Evolutionary conservation across 2,797 vertebrate species (phyloP).

Genomic region (Cichlasoma orientale): DNA sequence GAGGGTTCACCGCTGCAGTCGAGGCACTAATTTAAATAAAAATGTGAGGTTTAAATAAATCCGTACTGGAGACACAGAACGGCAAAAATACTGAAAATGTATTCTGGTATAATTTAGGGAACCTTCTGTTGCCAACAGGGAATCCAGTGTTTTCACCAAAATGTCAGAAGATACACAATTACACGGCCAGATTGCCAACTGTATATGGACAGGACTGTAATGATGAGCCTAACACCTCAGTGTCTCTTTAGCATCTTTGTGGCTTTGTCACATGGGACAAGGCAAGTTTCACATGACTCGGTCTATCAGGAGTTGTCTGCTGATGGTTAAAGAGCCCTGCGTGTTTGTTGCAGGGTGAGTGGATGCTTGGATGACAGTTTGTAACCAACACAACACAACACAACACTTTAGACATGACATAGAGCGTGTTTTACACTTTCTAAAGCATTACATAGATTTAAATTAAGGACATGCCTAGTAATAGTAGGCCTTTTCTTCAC

Average conservation of each 20-base stretch:
- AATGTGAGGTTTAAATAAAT: constrained; percentile 43
- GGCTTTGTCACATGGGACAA: constrained; percentile 9
- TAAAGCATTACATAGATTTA: background rate
- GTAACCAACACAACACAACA: background rate
- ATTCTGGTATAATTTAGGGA: background rate
- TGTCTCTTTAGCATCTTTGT: constrained; percentile 32
- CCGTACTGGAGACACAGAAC: background rate
- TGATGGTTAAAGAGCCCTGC: constrained; percentile 29
- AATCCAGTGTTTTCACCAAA: background rate
- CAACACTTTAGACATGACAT: constrained; percentile 6
- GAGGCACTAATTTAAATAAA: constrained; percentile 39
- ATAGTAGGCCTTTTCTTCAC: background rate
- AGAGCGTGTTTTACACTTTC: background rate
- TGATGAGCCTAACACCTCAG: constrained; percentile 5
- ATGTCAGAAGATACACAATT: background rate
- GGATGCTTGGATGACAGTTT: constrained; percentile 56
- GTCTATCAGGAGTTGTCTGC: constrained; percentile 36
- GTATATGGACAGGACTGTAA: background rate
- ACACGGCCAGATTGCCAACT: background rate
- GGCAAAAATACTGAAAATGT: background rate
- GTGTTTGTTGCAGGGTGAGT: constrained; percentile 23
- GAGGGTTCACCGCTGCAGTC: constrained; percentile 19
- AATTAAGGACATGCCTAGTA: background rate
- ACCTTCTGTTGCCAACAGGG: background rate
- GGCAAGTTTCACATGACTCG: constrained; percentile 25